Percentiles rank a stretch among this genome's conserved stretches.
These are phyloP conservation scores for Catagonus wagneri DNA, from an alignment of 2,113 vertebrate species.

Conservation along the genomic window DNA sequence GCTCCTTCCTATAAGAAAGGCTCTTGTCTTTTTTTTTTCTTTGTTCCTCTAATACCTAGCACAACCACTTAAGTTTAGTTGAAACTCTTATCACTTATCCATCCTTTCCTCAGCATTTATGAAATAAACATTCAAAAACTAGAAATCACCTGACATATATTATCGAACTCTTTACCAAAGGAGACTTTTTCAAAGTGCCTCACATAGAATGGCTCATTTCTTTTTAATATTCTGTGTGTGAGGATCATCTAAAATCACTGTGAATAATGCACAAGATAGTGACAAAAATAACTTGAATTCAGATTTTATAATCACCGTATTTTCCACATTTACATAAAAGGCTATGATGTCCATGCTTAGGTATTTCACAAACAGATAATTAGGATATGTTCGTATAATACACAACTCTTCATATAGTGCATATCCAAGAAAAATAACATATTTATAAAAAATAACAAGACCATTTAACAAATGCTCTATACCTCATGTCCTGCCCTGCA, in stretches of 20 bases:
- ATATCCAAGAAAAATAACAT: not conserved
- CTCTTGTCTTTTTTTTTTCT: not conserved
- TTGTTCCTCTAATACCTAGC: not conserved
- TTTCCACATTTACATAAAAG: conserved; percentile 36
- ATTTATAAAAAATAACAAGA: conserved; percentile 40
- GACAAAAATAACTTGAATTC: conserved; percentile 28
- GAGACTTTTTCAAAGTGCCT: not conserved
- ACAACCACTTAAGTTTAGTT: not conserved
- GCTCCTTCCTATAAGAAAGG: conserved; percentile 10
- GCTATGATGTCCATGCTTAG: not conserved
- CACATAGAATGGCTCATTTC: not conserved
- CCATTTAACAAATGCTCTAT: not conserved
- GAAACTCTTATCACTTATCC: not conserved
- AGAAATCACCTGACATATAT: conserved; percentile 8
- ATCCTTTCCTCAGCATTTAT: not conserved
- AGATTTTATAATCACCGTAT: not conserved
- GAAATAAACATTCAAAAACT: conserved; percentile 47
- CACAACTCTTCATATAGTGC: not conserved
- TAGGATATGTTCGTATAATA: not conserved
- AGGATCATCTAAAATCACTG: not conserved
- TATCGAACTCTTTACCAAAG: conserved; percentile 28
- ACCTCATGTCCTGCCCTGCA: not conserved
- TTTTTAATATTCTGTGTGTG: conserved; percentile 1
- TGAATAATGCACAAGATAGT: not conserved
- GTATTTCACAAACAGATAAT: not conserved